Conservation (phyloP, 2,113 vertebrate species). For the Cyanoliseus patagonus region DNA sequence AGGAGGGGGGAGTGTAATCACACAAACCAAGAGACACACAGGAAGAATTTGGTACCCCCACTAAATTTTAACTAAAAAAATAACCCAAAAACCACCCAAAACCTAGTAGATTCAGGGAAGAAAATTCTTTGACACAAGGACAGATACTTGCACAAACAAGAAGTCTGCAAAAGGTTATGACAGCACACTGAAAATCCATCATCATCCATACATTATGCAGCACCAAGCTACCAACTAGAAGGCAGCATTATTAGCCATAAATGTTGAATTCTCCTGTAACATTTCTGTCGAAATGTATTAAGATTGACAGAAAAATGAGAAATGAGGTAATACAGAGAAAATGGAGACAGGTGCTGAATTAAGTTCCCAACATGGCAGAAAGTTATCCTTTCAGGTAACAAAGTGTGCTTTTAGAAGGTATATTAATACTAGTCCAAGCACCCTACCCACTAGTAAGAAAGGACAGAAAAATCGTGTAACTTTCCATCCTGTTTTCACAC, state of each 20-base stretch:
- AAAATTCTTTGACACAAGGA: neutral
- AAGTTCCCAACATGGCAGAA: neutral
- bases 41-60: neutral
- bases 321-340: neutral
- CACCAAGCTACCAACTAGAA: neutral
- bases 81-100: neutral
- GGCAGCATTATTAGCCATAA: neutral
- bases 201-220: neutral
- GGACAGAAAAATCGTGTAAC: neutral
- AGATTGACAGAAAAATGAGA: neutral
- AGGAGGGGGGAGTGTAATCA: neutral
- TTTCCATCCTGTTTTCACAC: neutral
- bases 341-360: neutral
- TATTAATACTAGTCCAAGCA: neutral
- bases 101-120: neutral
- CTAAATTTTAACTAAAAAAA: neutral
- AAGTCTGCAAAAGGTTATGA: neutral
- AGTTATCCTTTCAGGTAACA: neutral
- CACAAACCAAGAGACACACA: neutral
- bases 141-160: neutral
- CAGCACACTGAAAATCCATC: neutral
- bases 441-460: neutral
- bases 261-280: rapidly evolving
- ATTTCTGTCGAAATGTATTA: neutral
- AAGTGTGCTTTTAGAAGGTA: neutral